Evolutionary conservation across 2,113 vertebrate genomes (phyloP).

Genomic region (Sialia sialis): DNA sequence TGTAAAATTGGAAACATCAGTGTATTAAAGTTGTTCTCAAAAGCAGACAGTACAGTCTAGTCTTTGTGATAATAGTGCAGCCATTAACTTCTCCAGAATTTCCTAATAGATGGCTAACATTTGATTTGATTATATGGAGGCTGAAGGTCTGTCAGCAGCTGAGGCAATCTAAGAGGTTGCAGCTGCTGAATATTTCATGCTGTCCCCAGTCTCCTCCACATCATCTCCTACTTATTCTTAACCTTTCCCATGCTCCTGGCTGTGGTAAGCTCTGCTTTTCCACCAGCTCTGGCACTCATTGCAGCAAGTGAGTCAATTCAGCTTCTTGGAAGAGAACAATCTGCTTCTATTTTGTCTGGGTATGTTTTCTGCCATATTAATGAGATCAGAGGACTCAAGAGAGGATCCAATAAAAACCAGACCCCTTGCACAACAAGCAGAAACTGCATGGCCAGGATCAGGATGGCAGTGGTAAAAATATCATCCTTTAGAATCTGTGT

Average conservation of each 20-base stretch:
- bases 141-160: background rate
- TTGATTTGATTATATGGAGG: background rate
- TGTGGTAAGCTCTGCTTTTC: constrained; percentile 30
- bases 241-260: constrained; percentile 49
- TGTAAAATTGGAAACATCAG: background rate
- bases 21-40: background rate
- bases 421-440: background rate
- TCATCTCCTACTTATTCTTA: constrained; percentile 6
- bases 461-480: background rate
- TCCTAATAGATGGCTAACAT: background rate
- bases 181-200: constrained; percentile 6
- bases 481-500: background rate
- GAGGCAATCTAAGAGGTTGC: background rate
- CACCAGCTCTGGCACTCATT: constrained; percentile 37
- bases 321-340: constrained; percentile 40
- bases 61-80: background rate
- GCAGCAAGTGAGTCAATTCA: constrained; percentile 41
- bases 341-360: background rate
- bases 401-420: background rate
- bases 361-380: constrained; percentile 50
- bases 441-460: background rate
- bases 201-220: background rate
- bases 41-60: background rate
- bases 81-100: background rate
- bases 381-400: constrained; percentile 10